Evolutionary conservation across 2,797 vertebrate genomes (phyloP).

Genomic region (Parauchenoglanis ngamensis): DNA sequence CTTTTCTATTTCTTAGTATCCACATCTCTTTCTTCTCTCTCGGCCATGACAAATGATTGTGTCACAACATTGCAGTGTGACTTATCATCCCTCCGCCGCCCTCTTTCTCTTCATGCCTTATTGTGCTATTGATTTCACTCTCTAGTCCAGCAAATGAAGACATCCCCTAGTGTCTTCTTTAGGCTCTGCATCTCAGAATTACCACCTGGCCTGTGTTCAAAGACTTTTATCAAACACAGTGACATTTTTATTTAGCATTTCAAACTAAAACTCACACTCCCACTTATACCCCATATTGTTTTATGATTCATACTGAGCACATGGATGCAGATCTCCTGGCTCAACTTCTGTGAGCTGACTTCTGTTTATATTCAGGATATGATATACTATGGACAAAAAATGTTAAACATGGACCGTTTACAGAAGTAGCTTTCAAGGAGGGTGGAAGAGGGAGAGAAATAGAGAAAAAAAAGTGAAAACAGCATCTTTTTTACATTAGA

Average conservation of each 20-base stretch:
- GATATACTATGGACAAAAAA: background rate
- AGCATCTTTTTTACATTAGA: slow-evolving; percentile 68
- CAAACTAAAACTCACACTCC: background rate
- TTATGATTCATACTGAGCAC: background rate
- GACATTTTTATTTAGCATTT: slow-evolving; percentile 9
- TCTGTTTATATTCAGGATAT: slow-evolving; percentile 6
- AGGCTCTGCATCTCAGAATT: slow-evolving; percentile 12
- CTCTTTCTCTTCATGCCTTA: slow-evolving; percentile 51
- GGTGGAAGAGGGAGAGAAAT: background rate
- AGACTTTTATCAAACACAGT: background rate
- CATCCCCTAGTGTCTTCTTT: slow-evolving; percentile 49
- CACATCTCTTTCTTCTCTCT: background rate
- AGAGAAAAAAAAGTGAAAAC: slow-evolving; percentile 13
- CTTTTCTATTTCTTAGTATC: slow-evolving; percentile 11
- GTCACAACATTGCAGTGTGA: slow-evolving; percentile 57
- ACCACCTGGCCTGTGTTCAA: background rate
- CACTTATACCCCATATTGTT: background rate
- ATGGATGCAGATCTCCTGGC: background rate
- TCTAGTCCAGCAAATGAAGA: slow-evolving; percentile 48
- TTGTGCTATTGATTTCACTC: slow-evolving; percentile 64
- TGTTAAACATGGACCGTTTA: background rate
- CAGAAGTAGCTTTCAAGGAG: background rate
- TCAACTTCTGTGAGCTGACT: slow-evolving; percentile 7
- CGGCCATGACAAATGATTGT: slow-evolving; percentile 65
- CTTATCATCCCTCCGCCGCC: slow-evolving; percentile 57